Base-by-base conservation (phyloP, 2,113 vertebrate genomes). In the Chaenogobius annularis region DNA sequence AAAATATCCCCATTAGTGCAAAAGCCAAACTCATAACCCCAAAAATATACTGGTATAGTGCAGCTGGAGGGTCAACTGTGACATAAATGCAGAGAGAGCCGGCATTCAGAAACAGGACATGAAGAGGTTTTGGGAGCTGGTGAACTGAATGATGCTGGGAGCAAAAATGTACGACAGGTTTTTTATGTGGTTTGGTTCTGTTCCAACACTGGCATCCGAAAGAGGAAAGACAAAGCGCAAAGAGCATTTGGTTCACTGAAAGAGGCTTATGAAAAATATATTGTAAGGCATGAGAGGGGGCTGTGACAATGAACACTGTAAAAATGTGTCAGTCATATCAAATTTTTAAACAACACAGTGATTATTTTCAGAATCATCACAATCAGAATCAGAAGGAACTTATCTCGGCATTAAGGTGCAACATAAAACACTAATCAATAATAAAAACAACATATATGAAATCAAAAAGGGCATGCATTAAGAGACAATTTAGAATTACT, bases 1-100 rank as follows among this genome's bases (percentile, higher is more conserved):
- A 8, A 26, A 58, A 62, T 8, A 72, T 19, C 70, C 76, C 72
- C 64, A 75, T 82, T 73, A 79, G 37, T 72, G 69, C 65, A 72
- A 77, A 31, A 54, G 5, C 44, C 68, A 78, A 71, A 52, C 35
- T 40, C 74, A 56, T 50, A 40, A 59, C 59, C 69, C 56, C 74
- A 74, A 31, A 47, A 26, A 72, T 68, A 64, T 65, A 66, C 19
- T 5, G 3, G 3, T 7, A 52, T 63, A 63, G 61, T 63, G 61
- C 61, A 63, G 64, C 44, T 44, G 40, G 20, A 47, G 64, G 64
- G 64, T 66, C 64, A 66, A 37, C 35, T 11, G 17, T 63, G 61
- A 63, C 61, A 35, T 40, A 63, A 63, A 63, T 63, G 43, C 31
- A 63, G 35, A 37, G 14, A 35, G 61, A 63, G 40, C 31, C 2